These are phyloP conservation scores for Amia ocellicauda DNA, from an alignment of 2,113 vertebrate genomes.

Conservation along the genomic window DNA sequence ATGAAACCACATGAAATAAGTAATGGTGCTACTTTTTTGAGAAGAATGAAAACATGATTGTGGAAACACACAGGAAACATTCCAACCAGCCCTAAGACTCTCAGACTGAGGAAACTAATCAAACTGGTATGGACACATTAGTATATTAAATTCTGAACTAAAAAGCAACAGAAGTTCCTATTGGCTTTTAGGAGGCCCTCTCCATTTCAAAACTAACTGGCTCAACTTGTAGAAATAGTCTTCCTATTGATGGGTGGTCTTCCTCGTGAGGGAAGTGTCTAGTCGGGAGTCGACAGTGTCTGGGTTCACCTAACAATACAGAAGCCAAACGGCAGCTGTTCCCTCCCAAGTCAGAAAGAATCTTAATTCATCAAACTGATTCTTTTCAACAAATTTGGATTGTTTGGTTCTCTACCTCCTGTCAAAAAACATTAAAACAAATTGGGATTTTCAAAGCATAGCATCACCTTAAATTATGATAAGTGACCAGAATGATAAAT, in stretches of 20 bases:
- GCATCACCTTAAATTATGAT: too few relatives aligned
- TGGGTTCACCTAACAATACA: background rate
- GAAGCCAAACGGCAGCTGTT: background rate
- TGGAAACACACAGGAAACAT: too few relatives aligned
- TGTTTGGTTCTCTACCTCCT: background rate
- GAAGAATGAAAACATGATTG: too few relatives aligned
- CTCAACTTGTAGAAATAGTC: background rate
- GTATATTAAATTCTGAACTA: too few relatives aligned
- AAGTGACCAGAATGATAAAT: background rate
- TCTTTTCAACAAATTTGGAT: background rate
- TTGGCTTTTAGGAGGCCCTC: background rate
- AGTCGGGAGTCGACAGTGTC: background rate
- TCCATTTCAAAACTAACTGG: background rate
- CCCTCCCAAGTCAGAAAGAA: background rate
- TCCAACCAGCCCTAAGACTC: too few relatives aligned
- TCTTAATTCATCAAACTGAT: background rate
- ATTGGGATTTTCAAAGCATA: too few relatives aligned
- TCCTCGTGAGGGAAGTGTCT: background rate
- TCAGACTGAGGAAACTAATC: too few relatives aligned
- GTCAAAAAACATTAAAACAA: background rate
- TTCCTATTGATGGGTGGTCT: background rate
- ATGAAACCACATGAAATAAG: too few relatives aligned
- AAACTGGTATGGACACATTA: too few relatives aligned
- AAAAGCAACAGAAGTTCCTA: background rate
- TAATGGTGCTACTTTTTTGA: too few relatives aligned